These are phyloP conservation scores for Drosophila gaucha DNA, from an alignment of 2,888 invertebrate genomes.

Conservation along the genomic window DNA sequence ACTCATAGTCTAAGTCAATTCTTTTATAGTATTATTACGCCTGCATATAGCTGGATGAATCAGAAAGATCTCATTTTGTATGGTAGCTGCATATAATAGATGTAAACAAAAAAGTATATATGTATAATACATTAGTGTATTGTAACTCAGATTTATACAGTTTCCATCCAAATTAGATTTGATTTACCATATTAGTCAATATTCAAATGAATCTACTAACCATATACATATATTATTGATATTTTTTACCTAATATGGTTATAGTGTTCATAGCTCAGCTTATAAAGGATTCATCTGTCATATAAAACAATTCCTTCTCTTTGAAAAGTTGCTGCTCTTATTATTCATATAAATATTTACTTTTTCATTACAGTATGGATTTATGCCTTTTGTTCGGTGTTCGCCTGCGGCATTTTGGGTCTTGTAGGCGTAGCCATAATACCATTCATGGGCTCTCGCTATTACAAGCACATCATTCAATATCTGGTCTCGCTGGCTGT, in stretches of 20 bases:
- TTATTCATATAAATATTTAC: background rate
- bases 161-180: too few species aligned
- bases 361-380: constrained; percentile 88
- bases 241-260: background rate
- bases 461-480: constrained; percentile 95
- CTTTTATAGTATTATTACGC: too few species aligned
- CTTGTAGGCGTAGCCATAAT: constrained; percentile 94
- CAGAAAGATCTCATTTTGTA: constrained; percentile 6
- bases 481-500: constrained; percentile 97
- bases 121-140: too few species aligned
- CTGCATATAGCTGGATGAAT: too few species aligned
- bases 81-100: constrained; percentile 4
- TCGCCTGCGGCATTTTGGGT: constrained; percentile 94
- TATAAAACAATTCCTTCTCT: background rate
- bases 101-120: background rate
- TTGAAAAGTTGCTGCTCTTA: background rate
- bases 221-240: too few species aligned
- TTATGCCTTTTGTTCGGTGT: constrained; percentile 92
- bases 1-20: too few species aligned
- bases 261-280: background rate
- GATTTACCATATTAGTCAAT: too few species aligned
- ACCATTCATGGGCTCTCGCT: constrained; percentile 94
- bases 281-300: too few species aligned
- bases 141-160: too few species aligned
- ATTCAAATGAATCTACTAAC: too few species aligned